Percentiles rank a stretch among this genome's conserved stretches.
Evolutionary conservation across 37 sponge, comb jelly and placozoan genomes (phyloP).

Genomic region (Crambe crambe): DNA sequence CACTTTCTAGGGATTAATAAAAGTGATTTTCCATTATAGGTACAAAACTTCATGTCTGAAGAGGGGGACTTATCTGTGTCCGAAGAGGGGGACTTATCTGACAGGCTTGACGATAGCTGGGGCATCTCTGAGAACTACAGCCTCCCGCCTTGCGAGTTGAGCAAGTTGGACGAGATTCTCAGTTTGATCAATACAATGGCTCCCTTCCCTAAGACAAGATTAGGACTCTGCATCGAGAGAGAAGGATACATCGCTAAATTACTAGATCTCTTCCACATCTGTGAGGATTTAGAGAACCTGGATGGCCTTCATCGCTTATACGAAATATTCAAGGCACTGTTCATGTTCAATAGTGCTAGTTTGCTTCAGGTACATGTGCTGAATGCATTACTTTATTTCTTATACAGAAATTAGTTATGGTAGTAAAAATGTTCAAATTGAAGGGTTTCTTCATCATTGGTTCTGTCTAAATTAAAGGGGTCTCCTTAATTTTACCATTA

Average conservation of each 20-base stretch:
- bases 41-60: too few species aligned
- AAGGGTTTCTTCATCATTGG: too few species aligned
- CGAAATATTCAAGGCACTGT: slow-evolving; percentile 85
- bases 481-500: too few species aligned
- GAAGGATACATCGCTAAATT: slow-evolving; percentile 84
- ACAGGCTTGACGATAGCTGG: slow-evolving; percentile 35
- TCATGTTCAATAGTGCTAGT: slow-evolving; percentile 80
- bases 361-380: slow-evolving; percentile 50
- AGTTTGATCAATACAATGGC: slow-evolving; percentile 53
- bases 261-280: slow-evolving; percentile 94
- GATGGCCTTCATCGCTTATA: slow-evolving; percentile 85
- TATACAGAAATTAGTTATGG: too few species aligned
- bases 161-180: slow-evolving; percentile 75
- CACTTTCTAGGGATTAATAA: not conserved
- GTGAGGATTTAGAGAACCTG: slow-evolving; percentile 91
- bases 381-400: too few species aligned
- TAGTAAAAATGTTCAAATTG: too few species aligned
- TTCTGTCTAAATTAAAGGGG: too few species aligned
- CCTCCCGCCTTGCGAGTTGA: slow-evolving; percentile 92
- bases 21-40: not conserved
- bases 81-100: slow-evolving; percentile 57
- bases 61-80: not conserved
- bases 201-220: slow-evolving; percentile 17
- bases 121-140: slow-evolving; percentile 64
- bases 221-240: slow-evolving; percentile 66